phyloP scores from a whole-genome alignment of 1,140 invertebrate species.

The Oscheius sp. region DNA sequence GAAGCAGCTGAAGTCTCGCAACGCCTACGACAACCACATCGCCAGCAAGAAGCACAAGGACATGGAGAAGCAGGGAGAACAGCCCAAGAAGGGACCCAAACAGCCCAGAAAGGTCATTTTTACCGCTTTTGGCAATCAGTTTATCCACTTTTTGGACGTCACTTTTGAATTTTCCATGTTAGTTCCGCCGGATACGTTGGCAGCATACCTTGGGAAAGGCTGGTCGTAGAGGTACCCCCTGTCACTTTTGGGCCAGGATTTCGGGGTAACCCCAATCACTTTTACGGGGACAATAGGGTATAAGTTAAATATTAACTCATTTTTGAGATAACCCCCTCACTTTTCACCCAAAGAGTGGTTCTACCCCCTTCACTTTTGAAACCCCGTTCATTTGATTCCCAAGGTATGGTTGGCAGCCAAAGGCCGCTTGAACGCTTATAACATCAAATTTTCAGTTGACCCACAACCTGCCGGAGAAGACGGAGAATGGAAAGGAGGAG shows the following conservation, averaged over 20 bases:
- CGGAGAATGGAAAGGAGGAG: conserved; percentile 63
- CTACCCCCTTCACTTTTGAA: too few species aligned
- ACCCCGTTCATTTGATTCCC: not conserved
- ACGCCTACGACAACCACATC: conserved; percentile 84
- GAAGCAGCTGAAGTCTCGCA: conserved; percentile 79
- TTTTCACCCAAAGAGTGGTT: too few species aligned
- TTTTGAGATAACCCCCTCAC: too few species aligned
- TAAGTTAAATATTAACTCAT: too few species aligned
- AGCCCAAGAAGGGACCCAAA: conserved; percentile 27
- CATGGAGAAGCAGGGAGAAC: conserved; percentile 9
- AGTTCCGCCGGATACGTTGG: too few species aligned
- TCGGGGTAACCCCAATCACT: too few species aligned
- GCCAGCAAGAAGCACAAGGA: conserved; percentile 89
- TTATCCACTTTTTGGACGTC: not conserved
- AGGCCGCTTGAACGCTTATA: too few species aligned
- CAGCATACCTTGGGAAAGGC: too few species aligned
- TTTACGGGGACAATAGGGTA: too few species aligned
- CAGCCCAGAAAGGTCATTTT: conserved; percentile 38
- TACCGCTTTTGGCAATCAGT: not conserved
- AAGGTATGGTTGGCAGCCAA: not conserved
- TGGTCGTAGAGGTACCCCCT: too few species aligned
- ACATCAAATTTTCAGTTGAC: conserved; percentile 67
- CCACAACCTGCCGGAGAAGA: conserved; percentile 29
- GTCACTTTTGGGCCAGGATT: too few species aligned
- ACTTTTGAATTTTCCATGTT: not conserved